These are phyloP conservation scores for Hippocampus comes DNA, from an alignment of 2,113 vertebrate genomes.

Conservation along the genomic window DNA sequence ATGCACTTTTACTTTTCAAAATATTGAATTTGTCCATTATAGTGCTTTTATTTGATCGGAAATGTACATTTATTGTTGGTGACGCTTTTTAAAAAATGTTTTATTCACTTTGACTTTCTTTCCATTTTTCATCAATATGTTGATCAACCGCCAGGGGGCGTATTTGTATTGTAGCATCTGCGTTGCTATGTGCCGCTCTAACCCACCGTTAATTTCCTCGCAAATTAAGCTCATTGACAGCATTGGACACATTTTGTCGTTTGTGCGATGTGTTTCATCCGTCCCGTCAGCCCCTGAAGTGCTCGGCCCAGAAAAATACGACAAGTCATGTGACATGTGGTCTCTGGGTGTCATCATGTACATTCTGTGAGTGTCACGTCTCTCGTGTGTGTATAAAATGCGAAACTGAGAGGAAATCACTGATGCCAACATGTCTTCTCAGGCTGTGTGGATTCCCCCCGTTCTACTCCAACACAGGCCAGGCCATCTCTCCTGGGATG, in stretches of 20 bases:
- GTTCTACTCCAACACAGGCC: constrained; percentile 95
- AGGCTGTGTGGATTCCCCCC: constrained; percentile 96
- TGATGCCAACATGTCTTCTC: constrained; percentile 1
- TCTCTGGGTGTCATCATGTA: constrained; percentile 97
- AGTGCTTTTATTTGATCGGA: too few species aligned
- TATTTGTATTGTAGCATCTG: not conserved
- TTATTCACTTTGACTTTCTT: too few species aligned
- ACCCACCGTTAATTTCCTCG: not conserved
- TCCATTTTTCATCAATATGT: not conserved
- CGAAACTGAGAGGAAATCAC: not conserved
- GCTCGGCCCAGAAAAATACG: constrained; percentile 94
- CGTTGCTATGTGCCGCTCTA: not conserved
- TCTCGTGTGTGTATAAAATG: not conserved
- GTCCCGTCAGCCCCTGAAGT: constrained; percentile 86
- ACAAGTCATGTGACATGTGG: constrained; percentile 99
- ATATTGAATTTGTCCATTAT: too few species aligned
- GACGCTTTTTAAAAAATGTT: too few species aligned
- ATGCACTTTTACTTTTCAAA: too few species aligned
- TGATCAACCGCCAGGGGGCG: not conserved
- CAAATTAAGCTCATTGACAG: not conserved
- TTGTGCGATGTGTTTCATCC: constrained; percentile 11
- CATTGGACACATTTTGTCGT: not conserved
- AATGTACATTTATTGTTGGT: too few species aligned
- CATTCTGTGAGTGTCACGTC: constrained; percentile 86
- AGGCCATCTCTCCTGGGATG: constrained; percentile 97